Percentiles rank a stretch among this genome's conserved stretches.
phyloP scores from a whole-genome alignment of 1,140 invertebrate genomes.

The Tetragnatha versicolor region DNA sequence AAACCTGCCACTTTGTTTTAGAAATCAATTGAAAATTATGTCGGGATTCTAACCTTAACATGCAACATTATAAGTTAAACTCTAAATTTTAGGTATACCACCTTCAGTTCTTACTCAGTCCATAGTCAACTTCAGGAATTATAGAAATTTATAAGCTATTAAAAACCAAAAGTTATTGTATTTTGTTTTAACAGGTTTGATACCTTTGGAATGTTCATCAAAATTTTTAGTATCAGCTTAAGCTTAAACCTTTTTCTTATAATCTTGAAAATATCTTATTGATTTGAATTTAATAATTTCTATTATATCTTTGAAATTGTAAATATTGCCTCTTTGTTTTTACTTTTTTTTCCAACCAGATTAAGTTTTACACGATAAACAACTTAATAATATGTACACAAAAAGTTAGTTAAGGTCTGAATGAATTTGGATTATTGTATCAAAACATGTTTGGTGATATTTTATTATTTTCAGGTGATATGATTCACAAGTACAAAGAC shows the following conservation, averaged over 20 bases:
- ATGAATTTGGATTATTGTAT: too few relatives aligned
- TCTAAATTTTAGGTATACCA: too few relatives aligned
- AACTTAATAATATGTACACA: too few relatives aligned
- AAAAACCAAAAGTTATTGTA: constrained; percentile 16
- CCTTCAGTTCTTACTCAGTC: too few relatives aligned
- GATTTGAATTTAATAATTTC: background rate
- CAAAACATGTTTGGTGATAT: too few relatives aligned
- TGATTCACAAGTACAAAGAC: constrained; percentile 75
- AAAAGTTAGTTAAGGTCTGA: too few relatives aligned
- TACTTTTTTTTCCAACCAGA: background rate
- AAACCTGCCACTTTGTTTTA: too few relatives aligned
- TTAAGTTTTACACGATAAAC: background rate
- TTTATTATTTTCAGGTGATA: constrained; percentile 71
- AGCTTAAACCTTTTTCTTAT: background rate
- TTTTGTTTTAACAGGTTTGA: background rate
- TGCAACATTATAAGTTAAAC: too few relatives aligned
- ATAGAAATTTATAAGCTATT: too few relatives aligned
- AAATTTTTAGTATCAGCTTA: background rate
- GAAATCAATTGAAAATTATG: too few relatives aligned
- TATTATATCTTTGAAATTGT: background rate
- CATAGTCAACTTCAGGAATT: too few relatives aligned
- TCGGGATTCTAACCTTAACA: too few relatives aligned
- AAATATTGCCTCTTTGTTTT: background rate
- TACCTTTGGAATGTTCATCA: background rate
- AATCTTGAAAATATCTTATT: background rate